Base-by-base conservation (phyloP, 2,113 vertebrate genomes). In the Festucalex cinctus region DNA sequence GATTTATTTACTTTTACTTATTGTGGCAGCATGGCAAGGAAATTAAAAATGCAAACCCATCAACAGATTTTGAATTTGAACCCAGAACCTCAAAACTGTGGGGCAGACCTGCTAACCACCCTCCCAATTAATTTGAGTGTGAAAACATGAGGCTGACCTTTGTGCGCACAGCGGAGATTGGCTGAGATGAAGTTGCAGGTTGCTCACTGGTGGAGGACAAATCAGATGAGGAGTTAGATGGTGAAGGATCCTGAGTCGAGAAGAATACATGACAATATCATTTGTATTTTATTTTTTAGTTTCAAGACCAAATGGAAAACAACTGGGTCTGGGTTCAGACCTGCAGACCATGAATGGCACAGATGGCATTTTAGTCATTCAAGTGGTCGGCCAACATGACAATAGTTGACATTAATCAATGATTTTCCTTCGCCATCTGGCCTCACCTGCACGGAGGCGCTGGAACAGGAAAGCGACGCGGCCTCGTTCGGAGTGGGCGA, bases 401-500 rank as follows among this genome's bases (percentile, higher is more conserved):
- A 13, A 41, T 41, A 13, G n/a, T n/a, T n/a, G n/a, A n/a, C n/a
- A n/a, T 19, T 2, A 49, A 49, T 49, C 17, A 24, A 24, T 3
- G 51, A 1, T 53, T 24, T 53, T 20, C n/a, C 24, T 24, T 13
- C 9, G 26, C 32, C 69, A 28, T 20, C 46, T 10, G 9, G 26
- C 9, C 62, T 48, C 24, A 90, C 86, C 87, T 86, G 79, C 17
- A 51, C 36, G 28, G 66, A 28, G n/a, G 82, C 67, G 62, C 71
- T 28, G 36, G 72, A 44, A 63, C 13, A 93, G 91, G 81, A 58
- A 80, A 60, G 44, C 85, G 90, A 91, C 7, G 90, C 75, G 0
- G 88, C 84, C 70, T 95, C 95, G 16, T 75, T 91, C 8, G 75
- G 19, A 85, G 92, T 94, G 57, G 88, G 79, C 78, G 95, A 95